Evolutionary conservation across 2,888 invertebrate genomes (phyloP), one percentile per base, ranked within the genome.

Genomic region (Dastarcus helophoroides): DNA sequence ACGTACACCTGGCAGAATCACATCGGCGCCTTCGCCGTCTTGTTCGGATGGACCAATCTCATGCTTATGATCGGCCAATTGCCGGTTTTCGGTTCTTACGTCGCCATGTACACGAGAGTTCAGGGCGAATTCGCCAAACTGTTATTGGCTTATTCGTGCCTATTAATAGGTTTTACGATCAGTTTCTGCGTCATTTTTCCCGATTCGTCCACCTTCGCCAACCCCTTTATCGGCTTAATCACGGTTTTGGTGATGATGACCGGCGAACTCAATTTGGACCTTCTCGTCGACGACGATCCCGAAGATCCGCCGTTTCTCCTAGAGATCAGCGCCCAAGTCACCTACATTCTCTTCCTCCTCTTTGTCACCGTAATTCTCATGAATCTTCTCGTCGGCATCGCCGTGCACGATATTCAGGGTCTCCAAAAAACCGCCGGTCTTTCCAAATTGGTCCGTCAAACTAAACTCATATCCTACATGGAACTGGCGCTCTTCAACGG

Each of bases 31-130:
- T 82, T 86, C 50, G 83, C 85, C 0, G 84, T 86, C 1, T 68
- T 88, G 3, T 76, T 84, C 22, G 85, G 83, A 3, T 88, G 88
- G 88, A 82, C 83, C 3, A 85, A 88, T 58, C 64, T 86, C n/a
- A 85, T 88, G 84, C 65, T 85, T 55, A 85, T 86, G 82, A 79
- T 89, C 33, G 89, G 89, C 0, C 84, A 89, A 48, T 63, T 89
- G 21, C 89, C 89, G 0, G 75, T 85, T 28, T 84, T 89, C 51
- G 89, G 88, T 10, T 81, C 86, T 0, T 89, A 89, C 51, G 86
- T 89, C 3, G 88, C 88, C 0, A 88, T 88, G 88, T 86, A 85
- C 46, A 85, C 85, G 2, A 77, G 82, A 58, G 85, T 86, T 1
- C 83, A 84, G 53, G 83, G 79, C 26, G 86, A 88, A 63, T 86